These are phyloP conservation scores for Catostomus latipinnis DNA, from an alignment of 2,797 vertebrate species.

Conservation along the genomic window DNA sequence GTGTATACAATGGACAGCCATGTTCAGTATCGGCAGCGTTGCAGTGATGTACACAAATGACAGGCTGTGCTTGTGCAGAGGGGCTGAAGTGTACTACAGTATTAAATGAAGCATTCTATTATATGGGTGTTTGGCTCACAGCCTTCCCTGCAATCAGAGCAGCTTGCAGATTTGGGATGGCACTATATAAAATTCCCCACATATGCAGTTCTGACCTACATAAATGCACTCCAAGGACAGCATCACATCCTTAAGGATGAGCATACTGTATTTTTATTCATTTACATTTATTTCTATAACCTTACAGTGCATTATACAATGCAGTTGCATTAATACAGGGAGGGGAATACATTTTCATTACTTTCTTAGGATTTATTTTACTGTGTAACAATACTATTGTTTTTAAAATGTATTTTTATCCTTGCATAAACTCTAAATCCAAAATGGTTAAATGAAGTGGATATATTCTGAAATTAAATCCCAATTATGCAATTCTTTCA, in stretches of 20 bases:
- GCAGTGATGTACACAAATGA: constrained; percentile 26
- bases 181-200: constrained; percentile 58
- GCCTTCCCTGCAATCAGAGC: constrained; percentile 73
- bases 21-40: constrained; percentile 11
- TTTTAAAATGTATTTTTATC: not conserved
- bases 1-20: not conserved
- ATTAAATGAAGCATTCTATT: constrained; percentile 64
- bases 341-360: not conserved
- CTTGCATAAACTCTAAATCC: not conserved
- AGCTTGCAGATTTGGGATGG: constrained; percentile 72
- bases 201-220: constrained; percentile 62
- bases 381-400: not conserved
- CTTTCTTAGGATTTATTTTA: not conserved
- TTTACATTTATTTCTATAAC: too few species aligned
- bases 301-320: not conserved
- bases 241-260: not conserved
- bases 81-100: constrained; percentile 14
- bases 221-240: constrained; percentile 62
- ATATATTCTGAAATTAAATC: constrained; percentile 23
- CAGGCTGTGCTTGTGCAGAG: constrained; percentile 28
- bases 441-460: not conserved
- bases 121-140: constrained; percentile 72
- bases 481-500: constrained; percentile 30
- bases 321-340: not conserved
- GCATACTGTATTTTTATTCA: not conserved